Conservation (phyloP, 2,113 vertebrate species). For the Ctenodactylus gundi region DNA sequence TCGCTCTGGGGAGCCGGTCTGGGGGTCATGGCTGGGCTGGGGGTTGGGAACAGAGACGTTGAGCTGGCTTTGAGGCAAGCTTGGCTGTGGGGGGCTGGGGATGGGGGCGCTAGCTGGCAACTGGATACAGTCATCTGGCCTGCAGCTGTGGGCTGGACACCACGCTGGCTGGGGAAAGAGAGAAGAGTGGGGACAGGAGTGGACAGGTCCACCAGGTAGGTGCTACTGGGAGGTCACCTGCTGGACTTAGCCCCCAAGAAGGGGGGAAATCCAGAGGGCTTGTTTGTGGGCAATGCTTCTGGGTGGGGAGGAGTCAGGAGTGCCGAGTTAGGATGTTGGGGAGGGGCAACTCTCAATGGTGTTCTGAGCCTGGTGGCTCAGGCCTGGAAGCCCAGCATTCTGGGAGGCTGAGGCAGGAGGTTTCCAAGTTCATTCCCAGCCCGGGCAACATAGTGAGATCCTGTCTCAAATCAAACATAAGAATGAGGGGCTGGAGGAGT, state of each 20-base stretch:
- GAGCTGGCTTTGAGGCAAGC: neutral
- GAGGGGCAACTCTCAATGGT: too few relatives aligned
- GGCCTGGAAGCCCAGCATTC: too few relatives aligned
- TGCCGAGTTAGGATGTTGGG: neutral
- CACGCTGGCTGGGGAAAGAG: neutral
- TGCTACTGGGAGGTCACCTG: accelerated
- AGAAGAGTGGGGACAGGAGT: neutral
- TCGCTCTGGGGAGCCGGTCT: neutral
- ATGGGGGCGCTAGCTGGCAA: neutral
- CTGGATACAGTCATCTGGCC: neutral
- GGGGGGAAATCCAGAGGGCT: neutral
- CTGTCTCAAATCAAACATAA: too few relatives aligned
- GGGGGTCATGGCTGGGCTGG: accelerated
- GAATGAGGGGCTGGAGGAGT: too few relatives aligned
- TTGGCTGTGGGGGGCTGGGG: too few relatives aligned
- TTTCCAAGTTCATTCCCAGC: too few relatives aligned
- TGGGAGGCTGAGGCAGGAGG: neutral
- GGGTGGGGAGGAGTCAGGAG: neutral
- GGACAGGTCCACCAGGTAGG: accelerated
- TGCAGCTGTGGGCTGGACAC: neutral
- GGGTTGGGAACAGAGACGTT: neutral
- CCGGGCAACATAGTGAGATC: too few relatives aligned
- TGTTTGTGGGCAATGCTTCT: neutral
- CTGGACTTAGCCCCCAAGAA: neutral
- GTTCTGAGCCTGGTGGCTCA: too few relatives aligned